A percentile compares a stretch with the other conserved stretches of the same genome.
Evolutionary conservation across 2,888 invertebrate species (phyloP).

Genomic region (Ectemnius cavifrons): DNA sequence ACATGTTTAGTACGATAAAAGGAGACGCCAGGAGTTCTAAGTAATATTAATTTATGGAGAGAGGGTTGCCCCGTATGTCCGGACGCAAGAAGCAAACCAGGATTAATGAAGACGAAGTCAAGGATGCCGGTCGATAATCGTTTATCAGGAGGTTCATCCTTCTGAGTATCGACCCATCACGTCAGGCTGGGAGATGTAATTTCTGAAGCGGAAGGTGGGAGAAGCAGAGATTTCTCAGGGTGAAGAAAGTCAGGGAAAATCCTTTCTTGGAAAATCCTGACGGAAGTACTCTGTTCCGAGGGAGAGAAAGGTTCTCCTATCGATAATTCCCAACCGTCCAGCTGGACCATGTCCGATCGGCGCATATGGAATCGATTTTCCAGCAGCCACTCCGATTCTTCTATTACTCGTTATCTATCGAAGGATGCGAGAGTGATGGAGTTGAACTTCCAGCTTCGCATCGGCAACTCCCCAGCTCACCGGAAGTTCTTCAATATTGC

Average conservation of each 20-base stretch:
- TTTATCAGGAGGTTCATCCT: slow-evolving; percentile 21
- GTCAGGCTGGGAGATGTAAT: slow-evolving; percentile 13
- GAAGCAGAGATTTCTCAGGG: slow-evolving; percentile 8
- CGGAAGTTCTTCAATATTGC: too few species aligned
- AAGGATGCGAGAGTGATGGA: neutral
- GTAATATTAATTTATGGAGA: neutral
- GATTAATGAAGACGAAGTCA: slow-evolving; percentile 1
- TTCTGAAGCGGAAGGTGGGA: slow-evolving; percentile 17
- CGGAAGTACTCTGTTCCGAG: slow-evolving; percentile 31
- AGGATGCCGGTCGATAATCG: neutral
- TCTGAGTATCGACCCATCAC: slow-evolving; percentile 28
- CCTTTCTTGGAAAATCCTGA: slow-evolving; percentile 26
- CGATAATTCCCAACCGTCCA: neutral
- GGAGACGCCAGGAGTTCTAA: neutral
- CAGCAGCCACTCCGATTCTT: neutral
- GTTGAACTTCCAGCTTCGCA: too few species aligned
- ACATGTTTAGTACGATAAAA: too few species aligned
- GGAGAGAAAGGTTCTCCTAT: slow-evolving; percentile 27
- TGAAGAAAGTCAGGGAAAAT: slow-evolving; percentile 18
- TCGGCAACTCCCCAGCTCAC: too few species aligned
- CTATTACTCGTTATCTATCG: slow-evolving; percentile 17
- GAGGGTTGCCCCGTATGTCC: neutral
- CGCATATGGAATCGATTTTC: slow-evolving; percentile 26
- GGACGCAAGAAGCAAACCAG: neutral
- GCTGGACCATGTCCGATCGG: slow-evolving; percentile 3